Evolutionary conservation across 2,888 invertebrate species (phyloP), one percentile per base, ranked within the genome.

Genomic region (Sesamia inferens): DNA sequence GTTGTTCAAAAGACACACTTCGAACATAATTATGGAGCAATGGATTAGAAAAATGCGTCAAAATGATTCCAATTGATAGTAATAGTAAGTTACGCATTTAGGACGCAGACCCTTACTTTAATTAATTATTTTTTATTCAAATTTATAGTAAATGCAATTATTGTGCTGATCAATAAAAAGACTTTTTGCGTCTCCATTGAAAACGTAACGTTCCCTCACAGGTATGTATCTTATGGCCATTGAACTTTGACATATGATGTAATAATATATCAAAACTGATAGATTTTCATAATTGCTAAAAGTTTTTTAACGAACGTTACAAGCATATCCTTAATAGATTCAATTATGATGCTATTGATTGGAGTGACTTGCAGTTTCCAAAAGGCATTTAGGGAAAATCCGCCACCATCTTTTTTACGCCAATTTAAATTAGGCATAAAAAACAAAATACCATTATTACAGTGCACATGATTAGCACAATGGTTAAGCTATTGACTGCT

Each of bases 301-400:
- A 19, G 19, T 19, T 55, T n/a, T 71, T 16, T 47, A 57, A n/a
- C 14, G 11, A 48, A 42, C 24, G 62, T 11, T 22, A 44, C 14
- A 61, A 74, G 24, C 44, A 31, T 7, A 47, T 55, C 7, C 0
- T 13, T n/a, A 47, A 24, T 74, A 44, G 10, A 75, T 11, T 11
- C n/a, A n/a, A 8, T 8, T 61, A 55, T 5, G 24, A 13, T 54
- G 13, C 31, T 48, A n/a, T 48, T 55, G 54, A 59, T 55, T 54
- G 48, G 6, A 22, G 65, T 72, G 54, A 61, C 64, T 72, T 42
- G 51, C 55, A 10, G 61, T 72, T 57, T 79, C n/a, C 4, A 57
- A 58, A 63, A 58, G 22, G 14, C 65, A 55, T 57, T 61, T 44
- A n/a, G 22, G 79, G 73, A 79, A 76, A 79, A 79, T 54, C 72